Conservation (phyloP, 2,888 invertebrate genomes). For the Branchipolynoe longqiensis region DNA sequence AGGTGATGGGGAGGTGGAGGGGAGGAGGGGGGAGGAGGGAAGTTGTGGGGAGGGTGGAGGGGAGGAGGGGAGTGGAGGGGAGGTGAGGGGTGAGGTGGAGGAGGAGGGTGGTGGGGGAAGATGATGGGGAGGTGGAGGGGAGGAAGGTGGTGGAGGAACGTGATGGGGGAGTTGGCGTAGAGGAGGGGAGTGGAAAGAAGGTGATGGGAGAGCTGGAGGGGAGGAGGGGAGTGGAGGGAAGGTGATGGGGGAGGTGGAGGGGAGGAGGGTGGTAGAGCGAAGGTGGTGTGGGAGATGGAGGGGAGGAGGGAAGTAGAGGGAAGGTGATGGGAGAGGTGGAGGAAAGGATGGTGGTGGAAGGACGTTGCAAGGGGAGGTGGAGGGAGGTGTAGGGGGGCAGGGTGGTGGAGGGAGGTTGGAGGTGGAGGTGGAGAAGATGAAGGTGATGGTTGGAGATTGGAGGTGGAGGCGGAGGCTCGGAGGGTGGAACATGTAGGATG, state of each 20-base stretch:
- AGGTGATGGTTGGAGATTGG: too few relatives aligned
- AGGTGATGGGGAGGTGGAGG: neutral
- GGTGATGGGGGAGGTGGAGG: neutral
- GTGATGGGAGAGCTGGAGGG: neutral
- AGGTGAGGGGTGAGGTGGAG: neutral
- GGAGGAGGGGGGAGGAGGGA: neutral
- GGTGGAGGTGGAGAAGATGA: neutral
- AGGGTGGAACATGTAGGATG: too few relatives aligned
- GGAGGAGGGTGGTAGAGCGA: neutral
- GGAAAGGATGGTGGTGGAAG: neutral
- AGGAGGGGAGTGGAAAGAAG: neutral
- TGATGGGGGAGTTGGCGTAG: neutral
- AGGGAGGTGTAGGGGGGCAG: neutral
- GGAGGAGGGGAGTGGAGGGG: neutral
- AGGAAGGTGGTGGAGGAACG: neutral
- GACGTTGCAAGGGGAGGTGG: neutral
- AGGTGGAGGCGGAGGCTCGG: too few relatives aligned
- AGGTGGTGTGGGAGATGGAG: neutral
- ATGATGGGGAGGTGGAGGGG: neutral
- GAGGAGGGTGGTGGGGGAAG: neutral
- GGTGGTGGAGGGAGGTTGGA: neutral
- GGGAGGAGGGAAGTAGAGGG: neutral
- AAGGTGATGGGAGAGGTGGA: neutral
- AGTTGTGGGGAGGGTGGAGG: neutral
- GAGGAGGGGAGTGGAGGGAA: neutral